Evolutionary conservation across 2,797 vertebrate genomes (phyloP).

Genomic region (Rhinogobio ventralis): DNA sequence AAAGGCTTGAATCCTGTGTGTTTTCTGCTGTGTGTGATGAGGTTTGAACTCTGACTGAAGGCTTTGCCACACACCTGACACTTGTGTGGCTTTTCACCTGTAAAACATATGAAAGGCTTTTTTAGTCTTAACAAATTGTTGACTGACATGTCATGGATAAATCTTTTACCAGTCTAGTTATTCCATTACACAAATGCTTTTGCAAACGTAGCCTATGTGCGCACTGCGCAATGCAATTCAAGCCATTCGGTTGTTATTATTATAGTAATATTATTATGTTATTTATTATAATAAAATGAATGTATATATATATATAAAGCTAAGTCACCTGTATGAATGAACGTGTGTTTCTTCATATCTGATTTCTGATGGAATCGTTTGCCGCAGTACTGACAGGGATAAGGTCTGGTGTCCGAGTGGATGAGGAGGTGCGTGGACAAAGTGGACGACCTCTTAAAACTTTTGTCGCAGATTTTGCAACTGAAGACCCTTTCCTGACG

Average conservation of each 20-base stretch:
- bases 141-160: background rate
- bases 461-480: constrained; percentile 98
- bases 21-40: constrained; percentile 98
- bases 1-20: constrained; percentile 99
- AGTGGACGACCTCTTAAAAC: constrained; percentile 96
- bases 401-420: constrained; percentile 96
- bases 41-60: constrained; percentile 99
- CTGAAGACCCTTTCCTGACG: constrained; percentile 95
- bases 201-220: too few relatives aligned
- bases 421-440: constrained; percentile 97
- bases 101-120: background rate
- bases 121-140: background rate
- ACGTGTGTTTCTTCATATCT: constrained; percentile 99
- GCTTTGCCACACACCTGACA: constrained; percentile 99
- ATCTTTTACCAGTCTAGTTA: background rate
- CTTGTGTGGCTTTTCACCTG: constrained; percentile 98
- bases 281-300: too few relatives aligned
- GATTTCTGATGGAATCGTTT: constrained; percentile 99
- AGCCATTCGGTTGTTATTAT: background rate
- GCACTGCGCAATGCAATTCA: background rate
- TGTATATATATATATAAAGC: too few relatives aligned
- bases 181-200: too few relatives aligned
- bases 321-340: constrained; percentile 96
- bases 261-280: too few relatives aligned
- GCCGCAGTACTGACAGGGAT: constrained; percentile 97